Evolutionary conservation across 2,797 vertebrate species (phyloP).

Genomic region (Vespertilio murinus): DNA sequence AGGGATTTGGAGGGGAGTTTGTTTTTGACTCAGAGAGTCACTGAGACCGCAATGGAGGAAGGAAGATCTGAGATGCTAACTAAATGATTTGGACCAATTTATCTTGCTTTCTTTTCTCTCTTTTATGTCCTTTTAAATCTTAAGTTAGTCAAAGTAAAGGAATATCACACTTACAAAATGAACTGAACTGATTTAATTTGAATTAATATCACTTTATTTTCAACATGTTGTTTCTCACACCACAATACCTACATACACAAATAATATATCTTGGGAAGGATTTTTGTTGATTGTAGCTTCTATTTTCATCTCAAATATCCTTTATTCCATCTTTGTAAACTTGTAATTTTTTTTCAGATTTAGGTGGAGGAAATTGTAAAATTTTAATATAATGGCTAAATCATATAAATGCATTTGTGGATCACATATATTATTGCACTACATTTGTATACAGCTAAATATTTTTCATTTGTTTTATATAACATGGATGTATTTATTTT

Average conservation of each 20-base stretch:
- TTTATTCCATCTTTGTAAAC: not conserved
- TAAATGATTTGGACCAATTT: rapidly evolving
- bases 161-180: not conserved
- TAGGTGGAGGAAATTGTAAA: not conserved
- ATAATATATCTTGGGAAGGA: not conserved
- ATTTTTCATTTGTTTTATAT: not conserved
- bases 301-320: not conserved
- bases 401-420: not conserved
- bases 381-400: not conserved
- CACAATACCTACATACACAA: not conserved
- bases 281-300: not conserved
- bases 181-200: not conserved
- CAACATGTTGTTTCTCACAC: not conserved
- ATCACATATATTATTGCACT: not conserved
- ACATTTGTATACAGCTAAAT: not conserved
- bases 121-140: not conserved
- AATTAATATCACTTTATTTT: not conserved
- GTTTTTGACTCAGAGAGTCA: not conserved
- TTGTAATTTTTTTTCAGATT: not conserved
- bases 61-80: not conserved
- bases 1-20: not conserved
- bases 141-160: not conserved
- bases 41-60: rapidly evolving
- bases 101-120: not conserved
- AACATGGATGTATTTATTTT: not conserved